These are phyloP conservation scores for Montipora capricornis DNA, from an alignment of 64 coral and sea anemone genomes.

Conservation along the genomic window DNA sequence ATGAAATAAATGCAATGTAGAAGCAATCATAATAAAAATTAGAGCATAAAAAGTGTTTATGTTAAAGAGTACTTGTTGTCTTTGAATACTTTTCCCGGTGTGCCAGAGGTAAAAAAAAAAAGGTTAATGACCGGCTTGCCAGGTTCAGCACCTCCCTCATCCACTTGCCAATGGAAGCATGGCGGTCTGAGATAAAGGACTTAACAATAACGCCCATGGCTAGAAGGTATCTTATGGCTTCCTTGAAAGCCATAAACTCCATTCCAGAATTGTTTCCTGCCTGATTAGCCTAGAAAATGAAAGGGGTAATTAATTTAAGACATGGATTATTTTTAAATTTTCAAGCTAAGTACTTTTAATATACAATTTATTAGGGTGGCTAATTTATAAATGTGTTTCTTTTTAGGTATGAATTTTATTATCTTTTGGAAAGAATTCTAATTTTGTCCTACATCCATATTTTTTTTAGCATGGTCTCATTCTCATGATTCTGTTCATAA, in stretches of 20 bases:
- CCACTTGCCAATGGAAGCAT: constrained; percentile 54
- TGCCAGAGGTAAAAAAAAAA: constrained; percentile 58
- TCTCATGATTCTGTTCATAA: too few relatives aligned
- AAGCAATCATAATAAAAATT: too few relatives aligned
- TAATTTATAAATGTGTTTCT: too few relatives aligned
- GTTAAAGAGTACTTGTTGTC: not conserved
- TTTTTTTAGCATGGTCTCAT: too few relatives aligned
- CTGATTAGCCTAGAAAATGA: constrained; percentile 49
- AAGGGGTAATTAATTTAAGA: not conserved
- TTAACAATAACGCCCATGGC: constrained; percentile 40
- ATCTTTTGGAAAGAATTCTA: too few relatives aligned
- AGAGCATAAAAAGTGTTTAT: not conserved
- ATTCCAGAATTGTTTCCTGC: constrained; percentile 57
- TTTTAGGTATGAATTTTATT: too few relatives aligned
- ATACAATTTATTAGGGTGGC: too few relatives aligned
- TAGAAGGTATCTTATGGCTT: constrained; percentile 20
- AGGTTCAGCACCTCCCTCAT: constrained; percentile 52
- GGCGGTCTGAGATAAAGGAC: constrained; percentile 43
- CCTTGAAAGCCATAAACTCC: constrained; percentile 43
- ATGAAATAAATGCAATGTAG: too few relatives aligned
- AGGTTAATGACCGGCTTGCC: constrained; percentile 48
- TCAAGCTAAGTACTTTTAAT: too few relatives aligned
- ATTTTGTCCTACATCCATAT: too few relatives aligned
- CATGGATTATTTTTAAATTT: too few relatives aligned
- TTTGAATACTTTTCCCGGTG: constrained; percentile 58